These are phyloP conservation scores for Onychomys torridus DNA, from an alignment of 2,797 vertebrate genomes.

Conservation along the genomic window DNA sequence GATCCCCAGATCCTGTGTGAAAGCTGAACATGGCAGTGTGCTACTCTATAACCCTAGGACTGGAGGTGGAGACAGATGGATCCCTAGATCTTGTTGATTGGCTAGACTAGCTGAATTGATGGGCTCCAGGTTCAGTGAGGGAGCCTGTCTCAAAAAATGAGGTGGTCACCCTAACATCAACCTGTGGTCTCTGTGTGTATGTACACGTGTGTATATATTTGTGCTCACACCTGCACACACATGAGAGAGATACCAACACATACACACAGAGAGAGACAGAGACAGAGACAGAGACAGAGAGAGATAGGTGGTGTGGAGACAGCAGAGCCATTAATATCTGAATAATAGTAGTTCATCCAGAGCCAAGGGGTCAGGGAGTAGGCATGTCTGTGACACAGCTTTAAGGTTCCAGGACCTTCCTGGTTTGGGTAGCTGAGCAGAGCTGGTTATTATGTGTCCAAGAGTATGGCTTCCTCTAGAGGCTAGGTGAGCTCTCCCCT, in stretches of 20 bases:
- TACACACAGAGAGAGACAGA: neutral
- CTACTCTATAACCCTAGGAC: neutral
- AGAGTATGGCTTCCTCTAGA: constrained; percentile 49
- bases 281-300: neutral
- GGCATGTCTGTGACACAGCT: neutral
- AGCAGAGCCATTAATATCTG: neutral
- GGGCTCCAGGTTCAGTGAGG: neutral
- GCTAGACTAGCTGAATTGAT: neutral
- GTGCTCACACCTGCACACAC: too few species aligned
- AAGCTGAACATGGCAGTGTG: neutral
- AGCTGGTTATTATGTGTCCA: constrained; percentile 29
- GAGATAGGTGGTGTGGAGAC: neutral
- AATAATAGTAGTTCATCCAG: neutral
- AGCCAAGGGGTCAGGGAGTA: neutral
- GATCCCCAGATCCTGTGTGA: neutral
- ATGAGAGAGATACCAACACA: neutral
- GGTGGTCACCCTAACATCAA: neutral
- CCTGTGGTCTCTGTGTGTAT: neutral
- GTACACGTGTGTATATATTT: neutral
- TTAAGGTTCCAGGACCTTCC: neutral
- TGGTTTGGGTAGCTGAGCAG: constrained; percentile 5
- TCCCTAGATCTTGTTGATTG: neutral
- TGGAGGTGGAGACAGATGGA: neutral
- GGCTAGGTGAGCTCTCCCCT: neutral
- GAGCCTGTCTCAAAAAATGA: neutral